phyloP scores from a whole-genome alignment of 2,888 invertebrate genomes.

The Lacanobia wlatinum region DNA sequence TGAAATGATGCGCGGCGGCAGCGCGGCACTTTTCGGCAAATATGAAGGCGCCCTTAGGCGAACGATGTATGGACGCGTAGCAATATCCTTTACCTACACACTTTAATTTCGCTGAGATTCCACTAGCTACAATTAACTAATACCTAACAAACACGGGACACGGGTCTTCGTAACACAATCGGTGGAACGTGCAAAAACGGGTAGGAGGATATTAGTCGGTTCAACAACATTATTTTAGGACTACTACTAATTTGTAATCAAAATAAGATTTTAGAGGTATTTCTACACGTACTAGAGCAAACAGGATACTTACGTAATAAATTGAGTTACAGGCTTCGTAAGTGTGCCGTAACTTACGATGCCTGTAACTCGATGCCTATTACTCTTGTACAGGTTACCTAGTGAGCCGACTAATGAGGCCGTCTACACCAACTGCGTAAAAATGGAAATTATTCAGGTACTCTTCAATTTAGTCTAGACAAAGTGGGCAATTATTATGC shows the following conservation, averaged over 20 bases:
- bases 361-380: slow-evolving; percentile 25
- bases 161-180: background rate
- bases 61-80: no score
- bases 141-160: background rate
- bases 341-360: slow-evolving; percentile 18
- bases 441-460: slow-evolving; percentile 2
- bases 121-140: background rate
- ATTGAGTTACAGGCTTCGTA: background rate
- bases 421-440: background rate
- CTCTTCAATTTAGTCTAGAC: background rate
- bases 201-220: background rate
- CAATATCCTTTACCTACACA: background rate
- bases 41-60: no score
- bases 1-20: no score
- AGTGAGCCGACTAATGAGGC: slow-evolving; percentile 1
- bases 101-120: background rate
- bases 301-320: no score
- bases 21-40: no score
- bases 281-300: background rate
- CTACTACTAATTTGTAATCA: background rate
- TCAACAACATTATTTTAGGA: background rate
- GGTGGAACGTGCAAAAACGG: background rate
- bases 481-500: slow-evolving; percentile 4
- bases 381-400: slow-evolving; percentile 2
- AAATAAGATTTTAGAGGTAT: background rate